Percentiles rank a stretch among this genome's conserved stretches.
phyloP scores from a whole-genome alignment of 2,113 vertebrate species.

The Coptodon bakossiorum region DNA sequence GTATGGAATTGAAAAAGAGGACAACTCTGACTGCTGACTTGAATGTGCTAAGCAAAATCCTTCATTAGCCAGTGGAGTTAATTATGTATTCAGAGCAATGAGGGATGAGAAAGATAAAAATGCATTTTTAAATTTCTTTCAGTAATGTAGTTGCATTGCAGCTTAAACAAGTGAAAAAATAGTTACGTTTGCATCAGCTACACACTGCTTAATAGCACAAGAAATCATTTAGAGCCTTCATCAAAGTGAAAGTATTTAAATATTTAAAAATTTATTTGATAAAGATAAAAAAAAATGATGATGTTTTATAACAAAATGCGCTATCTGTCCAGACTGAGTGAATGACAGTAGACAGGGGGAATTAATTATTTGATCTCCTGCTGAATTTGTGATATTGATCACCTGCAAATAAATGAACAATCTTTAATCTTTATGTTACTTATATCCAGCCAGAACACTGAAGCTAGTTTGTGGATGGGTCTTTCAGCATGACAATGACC shows the following conservation, averaged over 20 bases:
- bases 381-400: neutral
- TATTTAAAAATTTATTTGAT: neutral
- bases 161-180: neutral
- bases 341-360: neutral
- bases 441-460: neutral
- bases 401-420: neutral
- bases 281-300: neutral
- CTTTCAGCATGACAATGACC: neutral
- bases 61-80: constrained; percentile 24
- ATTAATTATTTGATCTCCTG: neutral
- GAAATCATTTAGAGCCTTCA: neutral
- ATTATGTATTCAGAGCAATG: constrained; percentile 6
- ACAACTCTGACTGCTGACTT: constrained; percentile 31
- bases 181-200: neutral
- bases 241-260: neutral
- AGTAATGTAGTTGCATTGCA: neutral
- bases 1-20: constrained; percentile 16
- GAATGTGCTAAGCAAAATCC: neutral
- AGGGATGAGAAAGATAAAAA: neutral
- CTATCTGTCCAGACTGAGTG: neutral
- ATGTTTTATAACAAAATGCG: fast-evolving
- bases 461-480: neutral
- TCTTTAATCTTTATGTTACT: neutral
- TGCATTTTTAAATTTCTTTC: neutral
- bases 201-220: neutral